Base-by-base conservation (phyloP, 2,113 vertebrate species). In the Echinops telfairi region DNA sequence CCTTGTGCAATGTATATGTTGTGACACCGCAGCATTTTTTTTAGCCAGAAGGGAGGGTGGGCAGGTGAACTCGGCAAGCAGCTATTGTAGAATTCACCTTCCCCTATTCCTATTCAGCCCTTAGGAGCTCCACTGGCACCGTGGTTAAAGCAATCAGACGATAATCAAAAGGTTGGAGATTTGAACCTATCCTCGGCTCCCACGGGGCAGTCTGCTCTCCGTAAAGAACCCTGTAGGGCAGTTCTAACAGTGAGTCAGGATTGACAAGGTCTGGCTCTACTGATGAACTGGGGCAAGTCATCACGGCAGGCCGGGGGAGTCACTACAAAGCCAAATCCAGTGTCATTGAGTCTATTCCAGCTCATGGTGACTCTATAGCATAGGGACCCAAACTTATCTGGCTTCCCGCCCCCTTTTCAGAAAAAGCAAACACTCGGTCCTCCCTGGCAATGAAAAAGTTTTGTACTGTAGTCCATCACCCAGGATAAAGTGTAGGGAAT, bases 31-130 rank as follows among this genome's bases (percentile, higher is more conserved):
- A 25, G 58, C 57, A 23, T 86, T 76, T 82, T 77, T 3, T 77
- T 57, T 57, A 47, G 89, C 81, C 77, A 36, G 31, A 60, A 33
- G 4, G 11, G 73, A 47, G 66, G 43, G 53, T 5, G 17, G 47
- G n/a, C 0, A 2, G 70, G 53, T 7, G 31, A 23, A 27, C 58
- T 3, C 12, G 14, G 87, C 68, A 2, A 1, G 8, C 0, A 17
- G 87, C 68, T 3, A 1, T 11, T 0, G 20, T 25, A n/a, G 6
- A 14, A 53, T 19, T 83, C 85, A 20, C 60, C 9, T 0, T 68
- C 31, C 3, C 60, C 0, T 14, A 29, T 47, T 19, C 71, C 66
- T 36, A 12, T 27, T 0, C 2, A 16, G 22, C 25, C 0, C 75
- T 12, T 53, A 53, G 47, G 47, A 53, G 47, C 47, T 9, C 47